Evolutionary conservation across 2,888 invertebrate species (phyloP).

Genomic region (Orthosia incerta): DNA sequence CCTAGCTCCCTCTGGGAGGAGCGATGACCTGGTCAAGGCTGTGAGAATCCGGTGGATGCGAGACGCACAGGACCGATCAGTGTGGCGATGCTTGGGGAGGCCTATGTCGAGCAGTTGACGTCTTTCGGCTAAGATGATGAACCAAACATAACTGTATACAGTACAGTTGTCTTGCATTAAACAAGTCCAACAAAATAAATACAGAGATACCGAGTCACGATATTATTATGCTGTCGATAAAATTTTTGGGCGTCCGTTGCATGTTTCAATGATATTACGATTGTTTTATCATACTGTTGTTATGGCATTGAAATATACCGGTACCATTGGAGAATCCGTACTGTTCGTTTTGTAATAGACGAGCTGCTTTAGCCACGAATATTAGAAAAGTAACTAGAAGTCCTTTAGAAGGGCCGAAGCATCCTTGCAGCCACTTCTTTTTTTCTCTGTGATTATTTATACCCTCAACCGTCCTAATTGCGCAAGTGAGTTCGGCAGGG

Average conservation of each 20-base stretch:
- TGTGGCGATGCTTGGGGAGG: no score
- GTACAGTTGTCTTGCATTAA: neutral
- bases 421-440: neutral
- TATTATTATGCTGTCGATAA: neutral
- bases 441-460: no score
- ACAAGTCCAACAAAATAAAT: neutral
- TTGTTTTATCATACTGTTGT: conserved; percentile 23
- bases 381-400: neutral
- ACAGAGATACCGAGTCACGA: conserved; percentile 13
- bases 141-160: neutral
- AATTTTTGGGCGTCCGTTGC: conserved; percentile 20
- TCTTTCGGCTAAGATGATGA: no score
- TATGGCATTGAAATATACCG: conserved; percentile 26
- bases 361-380: neutral
- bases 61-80: no score
- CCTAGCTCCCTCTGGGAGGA: no score
- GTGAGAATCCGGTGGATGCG: no score
- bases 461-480: no score
- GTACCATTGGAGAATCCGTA: conserved; percentile 12
- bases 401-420: neutral
- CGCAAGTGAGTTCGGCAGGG: no score
- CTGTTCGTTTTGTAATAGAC: conserved; percentile 30
- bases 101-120: no score
- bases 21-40: no score
- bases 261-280: conserved; percentile 25